These are phyloP conservation scores for Corydoras maculifer DNA, from an alignment of 2,113 vertebrate species.

Conservation along the genomic window DNA sequence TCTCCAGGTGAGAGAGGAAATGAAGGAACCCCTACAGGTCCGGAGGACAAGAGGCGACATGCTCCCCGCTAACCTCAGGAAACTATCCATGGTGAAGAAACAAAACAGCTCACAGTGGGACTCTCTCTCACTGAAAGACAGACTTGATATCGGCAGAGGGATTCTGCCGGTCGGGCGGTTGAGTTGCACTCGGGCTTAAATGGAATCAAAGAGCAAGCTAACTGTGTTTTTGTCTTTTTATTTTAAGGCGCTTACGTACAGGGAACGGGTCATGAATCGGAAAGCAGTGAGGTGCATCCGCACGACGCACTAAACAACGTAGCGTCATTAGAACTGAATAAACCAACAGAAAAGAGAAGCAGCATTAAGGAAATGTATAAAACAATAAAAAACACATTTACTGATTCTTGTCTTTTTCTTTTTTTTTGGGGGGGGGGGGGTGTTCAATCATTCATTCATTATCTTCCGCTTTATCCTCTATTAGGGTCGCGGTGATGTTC, in stretches of 20 bases:
- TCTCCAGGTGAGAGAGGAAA: neutral
- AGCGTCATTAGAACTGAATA: too few relatives aligned
- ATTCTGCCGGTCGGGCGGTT: conserved; percentile 6
- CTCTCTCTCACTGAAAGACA: neutral
- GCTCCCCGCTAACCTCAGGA: conserved; percentile 48
- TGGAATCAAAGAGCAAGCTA: conserved; percentile 7
- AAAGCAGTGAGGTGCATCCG: too few relatives aligned
- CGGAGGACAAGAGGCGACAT: conserved; percentile 18
- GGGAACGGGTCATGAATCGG: too few relatives aligned
- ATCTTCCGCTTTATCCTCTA: too few relatives aligned
- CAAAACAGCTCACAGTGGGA: conserved; percentile 35
- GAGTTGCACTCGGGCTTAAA: neutral
- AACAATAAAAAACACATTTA: too few relatives aligned
- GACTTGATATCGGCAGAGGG: conserved; percentile 30
- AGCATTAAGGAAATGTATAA: too few relatives aligned
- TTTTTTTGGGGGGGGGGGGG: too few relatives aligned
- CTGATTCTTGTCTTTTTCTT: too few relatives aligned
- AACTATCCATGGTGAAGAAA: conserved; percentile 47
- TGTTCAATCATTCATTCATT: too few relatives aligned
- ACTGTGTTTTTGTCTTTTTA: conserved; percentile 46
- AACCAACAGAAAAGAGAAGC: too few relatives aligned
- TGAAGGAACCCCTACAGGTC: neutral
- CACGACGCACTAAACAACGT: too few relatives aligned
- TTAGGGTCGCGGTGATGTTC: too few relatives aligned
- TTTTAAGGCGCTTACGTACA: neutral